phyloP scores from a whole-genome alignment of 2,113 vertebrate genomes.

The Stegostoma tigrinum region DNA sequence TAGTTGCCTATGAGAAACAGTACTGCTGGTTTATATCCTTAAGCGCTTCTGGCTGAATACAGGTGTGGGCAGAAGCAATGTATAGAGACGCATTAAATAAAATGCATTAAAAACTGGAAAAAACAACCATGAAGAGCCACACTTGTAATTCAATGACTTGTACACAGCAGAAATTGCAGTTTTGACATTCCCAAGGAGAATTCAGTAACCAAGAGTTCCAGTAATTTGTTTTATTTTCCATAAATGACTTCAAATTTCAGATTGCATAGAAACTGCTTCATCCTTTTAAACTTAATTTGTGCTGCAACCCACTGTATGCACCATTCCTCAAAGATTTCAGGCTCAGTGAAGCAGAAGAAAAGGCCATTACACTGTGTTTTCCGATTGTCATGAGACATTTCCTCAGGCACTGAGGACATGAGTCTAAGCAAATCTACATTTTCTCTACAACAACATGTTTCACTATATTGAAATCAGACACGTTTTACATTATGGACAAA shows the following conservation, averaged over 20 bases:
- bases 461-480: conserved; percentile 41
- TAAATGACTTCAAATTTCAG: neutral
- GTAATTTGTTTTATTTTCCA: neutral
- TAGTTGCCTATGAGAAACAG: too few species aligned
- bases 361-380: conserved; percentile 38
- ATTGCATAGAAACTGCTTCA: neutral
- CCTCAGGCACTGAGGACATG: conserved; percentile 13
- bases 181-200: neutral
- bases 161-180: neutral
- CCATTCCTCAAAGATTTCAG: neutral
- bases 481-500: conserved; percentile 41
- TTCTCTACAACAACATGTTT: conserved; percentile 43
- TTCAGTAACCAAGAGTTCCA: neutral
- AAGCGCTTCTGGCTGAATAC: neutral
- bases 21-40: neutral
- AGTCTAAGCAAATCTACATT: conserved; percentile 1
- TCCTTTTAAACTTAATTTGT: neutral
- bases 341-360: neutral
- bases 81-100: neutral
- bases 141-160: neutral
- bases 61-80: neutral
- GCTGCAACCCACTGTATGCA: neutral
- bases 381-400: conserved; percentile 43
- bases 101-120: neutral
- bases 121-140: neutral